Evolutionary conservation across 2,888 invertebrate species (phyloP).

Genomic region (Helleia helle): DNA sequence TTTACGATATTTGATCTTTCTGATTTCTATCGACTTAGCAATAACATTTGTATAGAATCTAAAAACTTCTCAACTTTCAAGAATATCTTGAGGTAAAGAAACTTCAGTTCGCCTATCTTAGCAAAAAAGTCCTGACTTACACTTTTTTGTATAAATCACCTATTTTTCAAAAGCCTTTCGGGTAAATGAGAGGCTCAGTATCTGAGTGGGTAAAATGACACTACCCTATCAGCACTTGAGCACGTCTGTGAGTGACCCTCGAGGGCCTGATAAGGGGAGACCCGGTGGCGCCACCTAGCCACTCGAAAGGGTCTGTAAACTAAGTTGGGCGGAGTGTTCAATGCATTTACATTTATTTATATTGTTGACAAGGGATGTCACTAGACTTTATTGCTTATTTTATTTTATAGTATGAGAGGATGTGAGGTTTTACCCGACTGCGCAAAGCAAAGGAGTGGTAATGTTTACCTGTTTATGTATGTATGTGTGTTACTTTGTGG

Average conservation of each 20-base stretch:
- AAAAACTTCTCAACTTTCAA: too few relatives aligned
- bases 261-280: constrained; percentile 17
- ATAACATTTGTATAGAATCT: too few relatives aligned
- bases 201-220: constrained; percentile 17
- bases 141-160: background rate
- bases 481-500: too few relatives aligned
- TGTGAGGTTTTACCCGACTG: too few relatives aligned
- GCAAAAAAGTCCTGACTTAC: background rate
- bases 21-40: too few relatives aligned
- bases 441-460: too few relatives aligned
- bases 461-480: too few relatives aligned
- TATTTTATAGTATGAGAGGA: too few relatives aligned
- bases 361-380: background rate
- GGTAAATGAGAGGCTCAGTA: background rate
- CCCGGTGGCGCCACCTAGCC: constrained; percentile 5
- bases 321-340: background rate
- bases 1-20: too few relatives aligned
- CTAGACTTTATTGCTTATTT: too few relatives aligned
- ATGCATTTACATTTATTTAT: background rate
- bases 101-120: too few relatives aligned
- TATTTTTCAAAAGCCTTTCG: constrained; percentile 2
- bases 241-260: constrained; percentile 19
- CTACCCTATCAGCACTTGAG: constrained; percentile 16
- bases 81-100: too few relatives aligned
- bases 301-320: background rate